Evolutionary conservation across 2,888 invertebrate species (phyloP).

Genomic region (Cantharis rustica): DNA sequence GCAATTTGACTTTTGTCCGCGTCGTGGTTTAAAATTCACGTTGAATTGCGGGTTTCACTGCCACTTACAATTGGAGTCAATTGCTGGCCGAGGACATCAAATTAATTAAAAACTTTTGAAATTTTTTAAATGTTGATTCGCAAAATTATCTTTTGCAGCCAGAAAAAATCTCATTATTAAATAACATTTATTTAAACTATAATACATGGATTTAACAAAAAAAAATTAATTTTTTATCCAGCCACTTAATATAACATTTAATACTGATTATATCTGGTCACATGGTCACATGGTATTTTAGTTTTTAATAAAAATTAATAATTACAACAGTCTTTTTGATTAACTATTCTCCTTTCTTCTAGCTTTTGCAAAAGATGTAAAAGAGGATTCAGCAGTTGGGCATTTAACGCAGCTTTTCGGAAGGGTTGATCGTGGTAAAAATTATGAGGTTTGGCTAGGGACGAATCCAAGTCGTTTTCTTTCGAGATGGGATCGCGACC

Average conservation of each 20-base stretch:
- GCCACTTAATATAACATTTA: conserved; percentile 3
- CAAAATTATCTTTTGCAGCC: not conserved
- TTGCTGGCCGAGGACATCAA: not conserved
- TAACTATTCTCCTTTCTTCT: conserved; percentile 19
- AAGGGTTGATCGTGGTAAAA: not conserved
- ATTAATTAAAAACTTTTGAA: not conserved
- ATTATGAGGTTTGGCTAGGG: conserved; percentile 9
- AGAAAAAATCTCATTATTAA: not conserved
- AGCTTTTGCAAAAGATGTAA: conserved; percentile 19
- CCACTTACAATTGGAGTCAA: not conserved
- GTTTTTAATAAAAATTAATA: conserved; percentile 21
- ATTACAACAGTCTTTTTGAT: conserved; percentile 24
- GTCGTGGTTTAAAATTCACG: not conserved
- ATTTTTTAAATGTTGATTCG: no score
- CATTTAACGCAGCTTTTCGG: conserved; percentile 1
- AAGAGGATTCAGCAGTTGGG: conserved; percentile 12
- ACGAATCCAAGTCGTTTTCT: conserved; percentile 9
- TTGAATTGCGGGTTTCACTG: not conserved
- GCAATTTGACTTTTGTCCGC: not conserved
- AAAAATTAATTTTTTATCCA: not conserved
- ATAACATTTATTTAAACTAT: not conserved
- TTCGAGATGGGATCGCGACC: conserved; percentile 18
- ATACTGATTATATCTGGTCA: conserved; percentile 19
- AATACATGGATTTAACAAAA: not conserved
- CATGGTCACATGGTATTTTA: conserved; percentile 19